Percentiles rank a stretch among this genome's conserved stretches.
Evolutionary conservation across 2,888 invertebrate genomes (phyloP).

Genomic region (Noctua comes): DNA sequence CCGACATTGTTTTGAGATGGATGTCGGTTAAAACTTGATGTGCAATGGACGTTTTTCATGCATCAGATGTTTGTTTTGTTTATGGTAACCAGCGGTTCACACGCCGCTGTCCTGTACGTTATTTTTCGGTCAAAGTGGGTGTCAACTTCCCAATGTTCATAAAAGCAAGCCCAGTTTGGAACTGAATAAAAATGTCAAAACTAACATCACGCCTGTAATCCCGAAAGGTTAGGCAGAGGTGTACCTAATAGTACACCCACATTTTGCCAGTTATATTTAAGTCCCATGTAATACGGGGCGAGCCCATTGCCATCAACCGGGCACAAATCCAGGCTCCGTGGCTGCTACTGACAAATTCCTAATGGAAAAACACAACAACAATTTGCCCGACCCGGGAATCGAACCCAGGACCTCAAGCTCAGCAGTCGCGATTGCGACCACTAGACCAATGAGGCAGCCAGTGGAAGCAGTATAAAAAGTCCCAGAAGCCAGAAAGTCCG

Average conservation of each 20-base stretch:
- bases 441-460: neutral
- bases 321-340: neutral
- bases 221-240: neutral
- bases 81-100: neutral
- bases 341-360: neutral
- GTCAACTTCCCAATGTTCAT: neutral
- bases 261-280: neutral
- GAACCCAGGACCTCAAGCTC: neutral
- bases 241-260: neutral
- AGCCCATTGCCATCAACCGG: neutral
- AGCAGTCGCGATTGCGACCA: neutral
- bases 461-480: neutral
- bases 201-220: neutral
- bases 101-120: neutral
- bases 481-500: neutral
- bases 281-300: neutral
- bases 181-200: neutral
- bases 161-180: neutral
- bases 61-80: conserved; percentile 4
- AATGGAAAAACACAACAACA: neutral
- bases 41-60: neutral
- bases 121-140: neutral
- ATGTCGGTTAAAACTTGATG: conserved; percentile 13
- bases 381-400: neutral
- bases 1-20: conserved; percentile 59